Evolutionary conservation across 2,797 vertebrate species (phyloP).

Genomic region (Tenualosa thibaudeaui): DNA sequence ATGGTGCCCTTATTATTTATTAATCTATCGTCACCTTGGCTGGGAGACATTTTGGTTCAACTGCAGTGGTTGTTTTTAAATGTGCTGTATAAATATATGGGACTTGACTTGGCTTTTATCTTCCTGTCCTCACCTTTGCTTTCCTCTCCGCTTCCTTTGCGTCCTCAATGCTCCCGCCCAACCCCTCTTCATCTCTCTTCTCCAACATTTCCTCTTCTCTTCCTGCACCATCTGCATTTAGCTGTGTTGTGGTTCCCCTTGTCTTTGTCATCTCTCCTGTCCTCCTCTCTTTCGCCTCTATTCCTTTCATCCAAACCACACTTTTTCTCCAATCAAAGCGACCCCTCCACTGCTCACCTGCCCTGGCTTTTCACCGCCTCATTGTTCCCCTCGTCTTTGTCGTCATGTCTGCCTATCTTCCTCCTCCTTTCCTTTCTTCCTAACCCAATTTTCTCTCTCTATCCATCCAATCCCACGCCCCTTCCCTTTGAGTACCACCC

Average conservation of each 20-base stretch:
- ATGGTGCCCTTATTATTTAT: too few relatives aligned
- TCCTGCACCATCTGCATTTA: not conserved
- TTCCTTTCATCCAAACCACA: not conserved
- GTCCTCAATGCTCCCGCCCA: not conserved
- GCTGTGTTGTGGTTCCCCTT: not conserved
- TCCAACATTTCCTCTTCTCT: not conserved
- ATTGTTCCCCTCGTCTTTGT: not conserved
- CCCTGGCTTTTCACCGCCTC: too few relatives aligned
- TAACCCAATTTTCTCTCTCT: not conserved
- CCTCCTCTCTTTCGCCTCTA: not conserved
- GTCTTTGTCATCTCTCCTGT: not conserved
- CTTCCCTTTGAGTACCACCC: not conserved
- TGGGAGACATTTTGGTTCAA: too few relatives aligned
- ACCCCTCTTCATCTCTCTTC: slow-evolving; percentile 14
- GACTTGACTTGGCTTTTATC: not conserved
- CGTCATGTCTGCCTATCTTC: not conserved
- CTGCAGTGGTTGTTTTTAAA: too few relatives aligned
- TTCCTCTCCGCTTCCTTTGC: not conserved
- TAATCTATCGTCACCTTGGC: too few relatives aligned
- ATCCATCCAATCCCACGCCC: not conserved
- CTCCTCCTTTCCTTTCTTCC: not conserved
- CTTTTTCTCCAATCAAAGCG: not conserved
- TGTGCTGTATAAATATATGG: not conserved
- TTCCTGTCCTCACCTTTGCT: not conserved
- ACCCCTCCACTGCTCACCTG: not conserved